Evolutionary conservation across 2,113 vertebrate genomes (phyloP).

Genomic region (Indicator indicator): DNA sequence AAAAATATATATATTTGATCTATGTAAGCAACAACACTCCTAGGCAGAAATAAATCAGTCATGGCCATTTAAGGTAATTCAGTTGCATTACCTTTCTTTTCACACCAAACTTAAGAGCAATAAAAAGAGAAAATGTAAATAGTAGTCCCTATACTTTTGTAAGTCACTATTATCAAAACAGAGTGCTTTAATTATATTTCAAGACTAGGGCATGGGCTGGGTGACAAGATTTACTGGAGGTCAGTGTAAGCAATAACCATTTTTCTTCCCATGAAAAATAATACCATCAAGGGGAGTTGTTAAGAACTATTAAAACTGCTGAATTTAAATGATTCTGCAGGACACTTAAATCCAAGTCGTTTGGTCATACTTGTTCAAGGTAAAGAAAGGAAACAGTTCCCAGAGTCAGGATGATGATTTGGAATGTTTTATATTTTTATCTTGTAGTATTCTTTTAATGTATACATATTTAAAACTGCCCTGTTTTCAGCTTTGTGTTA

Average conservation of each 20-base stretch:
- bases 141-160: slow-evolving; percentile 49
- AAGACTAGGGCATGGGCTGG: slow-evolving; percentile 12
- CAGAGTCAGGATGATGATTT: background rate
- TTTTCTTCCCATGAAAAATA: slow-evolving; percentile 73
- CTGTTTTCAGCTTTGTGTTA: background rate
- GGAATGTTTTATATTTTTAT: background rate
- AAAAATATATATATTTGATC: background rate
- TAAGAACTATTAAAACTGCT: slow-evolving; percentile 66
- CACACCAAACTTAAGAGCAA: slow-evolving; percentile 40
- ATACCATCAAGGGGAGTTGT: slow-evolving; percentile 49
- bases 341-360: slow-evolving; percentile 48
- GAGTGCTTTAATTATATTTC: slow-evolving; percentile 74
- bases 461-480: background rate
- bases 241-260: slow-evolving; percentile 70
- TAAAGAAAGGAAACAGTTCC: slow-evolving; percentile 16
- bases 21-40: slow-evolving; percentile 18
- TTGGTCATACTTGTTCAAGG: slow-evolving; percentile 41
- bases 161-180: slow-evolving; percentile 58
- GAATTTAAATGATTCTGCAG: slow-evolving; percentile 51
- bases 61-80: slow-evolving; percentile 52
- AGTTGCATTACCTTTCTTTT: slow-evolving; percentile 57
- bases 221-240: slow-evolving; percentile 67
- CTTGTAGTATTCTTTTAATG: background rate
- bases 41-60: slow-evolving; percentile 65
- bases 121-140: slow-evolving; percentile 65